Conservation (phyloP, 2,797 vertebrate species). For the Gambusia yucatana region DNA sequence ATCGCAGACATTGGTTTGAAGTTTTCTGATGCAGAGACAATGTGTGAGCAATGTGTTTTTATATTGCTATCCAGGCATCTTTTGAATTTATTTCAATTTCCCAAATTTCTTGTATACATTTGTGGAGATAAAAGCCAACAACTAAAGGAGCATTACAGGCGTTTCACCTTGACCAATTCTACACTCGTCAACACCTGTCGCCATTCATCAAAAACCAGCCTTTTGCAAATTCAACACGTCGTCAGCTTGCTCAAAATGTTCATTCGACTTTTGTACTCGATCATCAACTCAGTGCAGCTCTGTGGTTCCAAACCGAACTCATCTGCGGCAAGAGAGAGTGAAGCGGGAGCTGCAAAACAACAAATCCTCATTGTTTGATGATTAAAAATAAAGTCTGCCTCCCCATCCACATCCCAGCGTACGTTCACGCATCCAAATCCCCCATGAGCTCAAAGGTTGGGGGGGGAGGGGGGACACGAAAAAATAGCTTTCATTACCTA, state of each 20-base stretch:
- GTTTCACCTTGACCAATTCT: neutral
- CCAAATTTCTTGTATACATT: neutral
- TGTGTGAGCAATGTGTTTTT: neutral
- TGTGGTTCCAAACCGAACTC: conserved; percentile 1
- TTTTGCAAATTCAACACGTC: neutral
- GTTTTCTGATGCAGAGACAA: neutral
- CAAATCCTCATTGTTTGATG: neutral
- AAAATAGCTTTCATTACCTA: conserved; percentile 33
- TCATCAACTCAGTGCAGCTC: neutral
- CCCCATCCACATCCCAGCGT: neutral
- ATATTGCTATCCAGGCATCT: neutral
- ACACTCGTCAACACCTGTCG: neutral
- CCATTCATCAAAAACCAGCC: neutral
- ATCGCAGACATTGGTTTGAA: neutral
- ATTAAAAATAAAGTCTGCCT: conserved; percentile 15
- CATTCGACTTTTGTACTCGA: neutral
- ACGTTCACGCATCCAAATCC: conserved; percentile 11
- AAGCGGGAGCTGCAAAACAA: neutral
- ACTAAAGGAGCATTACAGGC: neutral
- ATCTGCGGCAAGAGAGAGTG: neutral
- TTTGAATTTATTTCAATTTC: neutral
- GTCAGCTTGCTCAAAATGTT: no score
- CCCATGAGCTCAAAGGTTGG: conserved; percentile 3
- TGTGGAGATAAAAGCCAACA: neutral
- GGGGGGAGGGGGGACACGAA: neutral